Evolutionary conservation across 37 sponge, comb jelly and placozoan genomes (phyloP).

Genomic region (Dysidea cf. avara): DNA sequence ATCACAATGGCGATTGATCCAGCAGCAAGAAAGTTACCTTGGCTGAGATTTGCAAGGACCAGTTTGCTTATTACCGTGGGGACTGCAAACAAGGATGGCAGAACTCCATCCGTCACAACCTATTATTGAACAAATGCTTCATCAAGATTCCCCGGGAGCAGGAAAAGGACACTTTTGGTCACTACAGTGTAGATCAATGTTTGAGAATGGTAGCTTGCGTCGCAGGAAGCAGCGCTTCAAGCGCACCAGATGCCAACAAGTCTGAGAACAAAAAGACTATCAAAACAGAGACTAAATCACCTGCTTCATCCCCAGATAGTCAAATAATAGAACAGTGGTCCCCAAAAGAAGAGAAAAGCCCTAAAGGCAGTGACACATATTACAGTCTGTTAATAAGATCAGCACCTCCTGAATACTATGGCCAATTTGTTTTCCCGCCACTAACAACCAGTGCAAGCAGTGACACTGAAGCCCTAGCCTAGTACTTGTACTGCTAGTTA

Average conservation of each 20-base stretch:
- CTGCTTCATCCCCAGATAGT: too few species aligned
- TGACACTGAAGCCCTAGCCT: too few species aligned
- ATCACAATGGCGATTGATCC: slow-evolving; percentile 90
- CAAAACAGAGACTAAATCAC: too few species aligned
- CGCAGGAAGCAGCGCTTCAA: slow-evolving; percentile 83
- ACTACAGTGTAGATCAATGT: slow-evolving; percentile 83
- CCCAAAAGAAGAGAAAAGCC: too few species aligned
- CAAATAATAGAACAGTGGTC: too few species aligned
- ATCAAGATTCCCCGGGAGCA: slow-evolving; percentile 87
- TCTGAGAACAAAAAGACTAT: background rate
- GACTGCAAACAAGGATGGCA: slow-evolving; percentile 97
- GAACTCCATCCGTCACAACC: slow-evolving; percentile 90
- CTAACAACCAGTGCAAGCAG: too few species aligned
- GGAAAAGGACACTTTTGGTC: slow-evolving; percentile 95
- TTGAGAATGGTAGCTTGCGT: slow-evolving; percentile 87
- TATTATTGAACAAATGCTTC: slow-evolving; percentile 89
- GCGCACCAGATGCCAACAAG: slow-evolving; percentile 15
- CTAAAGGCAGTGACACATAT: too few species aligned
- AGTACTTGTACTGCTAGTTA: too few species aligned
- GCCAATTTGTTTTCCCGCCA: too few species aligned
- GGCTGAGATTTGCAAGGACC: slow-evolving; percentile 85
- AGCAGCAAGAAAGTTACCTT: slow-evolving; percentile 74
- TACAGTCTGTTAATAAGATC: too few species aligned
- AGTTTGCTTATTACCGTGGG: slow-evolving; percentile 82
- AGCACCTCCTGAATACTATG: too few species aligned